Evolutionary conservation across 1,140 invertebrate genomes (phyloP), one percentile per base, ranked within the genome.

Genomic region (Macrocentrus cingulum): DNA sequence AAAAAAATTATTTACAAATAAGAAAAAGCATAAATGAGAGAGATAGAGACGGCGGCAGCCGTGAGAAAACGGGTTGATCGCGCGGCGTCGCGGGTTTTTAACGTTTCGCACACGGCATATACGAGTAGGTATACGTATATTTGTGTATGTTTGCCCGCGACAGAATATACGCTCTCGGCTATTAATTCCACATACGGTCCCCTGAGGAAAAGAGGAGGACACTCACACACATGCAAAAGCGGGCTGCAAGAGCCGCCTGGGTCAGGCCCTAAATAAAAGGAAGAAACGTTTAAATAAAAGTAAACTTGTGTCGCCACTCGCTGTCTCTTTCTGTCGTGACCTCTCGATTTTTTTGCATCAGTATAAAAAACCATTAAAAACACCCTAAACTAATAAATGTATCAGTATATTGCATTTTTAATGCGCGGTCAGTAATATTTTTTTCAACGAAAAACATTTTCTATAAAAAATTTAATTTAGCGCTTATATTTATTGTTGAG

Each of bases 271-370:
- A 77, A 79, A 79, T 77, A 79, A 77, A 77, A 77, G 68, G 68
- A 71, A 75, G 65, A 67, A 71, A 72, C 73, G 68, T 74, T 79
- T 77, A 77, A 77, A 79, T 79, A 79, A 79, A 79, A 79, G 73
- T 79, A 77, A 79, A 79, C 68, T 75, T 73, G 71, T 79, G 76
- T 79, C 68, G 71, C 65, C 36, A 22, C 44, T 9, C 44, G 6
- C 20, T 41, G 15, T 52, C 18, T 39, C 32, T 41, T 11, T 52
- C 50, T 39, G 29, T 16, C 4, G 34, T n/a, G 4, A n/a, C 15
- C 13, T 5, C n/a, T 32, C n/a, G n/a, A n/a, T n/a, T n/a, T n/a
- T n/a, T n/a, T n/a, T n/a, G n/a, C n/a, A n/a, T n/a, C n/a, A n/a
- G n/a, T n/a, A n/a, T n/a, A n/a, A n/a, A n/a, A n/a, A n/a, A n/a